Evolutionary conservation across 2,113 vertebrate species (phyloP).

Genomic region (Carassius carassius): DNA sequence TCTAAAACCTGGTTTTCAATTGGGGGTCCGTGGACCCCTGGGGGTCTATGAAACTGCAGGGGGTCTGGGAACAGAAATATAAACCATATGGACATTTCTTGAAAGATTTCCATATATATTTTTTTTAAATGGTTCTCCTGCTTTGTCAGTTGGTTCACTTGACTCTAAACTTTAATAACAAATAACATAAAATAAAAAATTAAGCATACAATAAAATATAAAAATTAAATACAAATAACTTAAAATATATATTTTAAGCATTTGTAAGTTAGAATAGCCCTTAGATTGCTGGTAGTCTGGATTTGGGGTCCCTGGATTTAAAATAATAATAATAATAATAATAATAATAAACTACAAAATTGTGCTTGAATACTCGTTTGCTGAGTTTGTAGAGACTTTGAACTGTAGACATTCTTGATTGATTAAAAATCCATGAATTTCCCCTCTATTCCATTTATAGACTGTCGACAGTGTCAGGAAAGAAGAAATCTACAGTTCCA

Average conservation of each 20-base stretch:
- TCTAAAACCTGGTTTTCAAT: background rate
- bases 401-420: constrained; percentile 11
- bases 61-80: background rate
- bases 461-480: constrained; percentile 8
- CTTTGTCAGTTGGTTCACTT: background rate
- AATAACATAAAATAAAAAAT: no score
- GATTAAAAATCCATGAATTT: constrained; percentile 47
- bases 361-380: background rate
- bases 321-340: no score
- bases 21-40: background rate
- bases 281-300: no score
- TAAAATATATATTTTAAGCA: no score
- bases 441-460: constrained; percentile 52
- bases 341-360: background rate
- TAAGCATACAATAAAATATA: no score
- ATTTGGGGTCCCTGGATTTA: no score
- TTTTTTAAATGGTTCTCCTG: background rate
- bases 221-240: no score
- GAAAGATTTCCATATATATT: background rate
- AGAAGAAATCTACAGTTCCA: constrained; percentile 1
- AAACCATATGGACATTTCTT: background rate
- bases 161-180: background rate
- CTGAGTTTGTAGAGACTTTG: background rate
- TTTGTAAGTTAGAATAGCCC: no score
- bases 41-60: background rate